Evolutionary conservation across 2,113 vertebrate species (phyloP).

Genomic region (Larimichthys polyactis): DNA sequence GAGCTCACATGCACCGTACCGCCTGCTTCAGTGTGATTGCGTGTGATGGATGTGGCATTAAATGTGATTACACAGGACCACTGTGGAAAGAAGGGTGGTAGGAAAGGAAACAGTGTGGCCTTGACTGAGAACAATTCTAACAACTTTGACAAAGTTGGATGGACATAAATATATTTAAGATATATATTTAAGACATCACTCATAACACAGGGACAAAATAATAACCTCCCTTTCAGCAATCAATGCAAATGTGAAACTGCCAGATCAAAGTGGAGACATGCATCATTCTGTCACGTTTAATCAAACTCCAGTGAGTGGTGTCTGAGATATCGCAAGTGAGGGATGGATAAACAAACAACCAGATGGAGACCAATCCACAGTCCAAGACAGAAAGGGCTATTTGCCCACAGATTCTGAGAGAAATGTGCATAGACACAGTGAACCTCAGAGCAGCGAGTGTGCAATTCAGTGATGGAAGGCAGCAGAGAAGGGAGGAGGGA

Average conservation of each 20-base stretch:
- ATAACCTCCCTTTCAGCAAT: constrained; percentile 49
- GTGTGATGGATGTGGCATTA: constrained; percentile 60
- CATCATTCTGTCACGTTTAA: constrained; percentile 61
- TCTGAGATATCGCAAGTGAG: constrained; percentile 59
- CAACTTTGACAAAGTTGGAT: background rate
- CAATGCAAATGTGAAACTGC: constrained; percentile 41
- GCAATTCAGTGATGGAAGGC: constrained; percentile 51
- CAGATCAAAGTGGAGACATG: constrained; percentile 51
- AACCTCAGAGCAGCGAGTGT: constrained; percentile 44
- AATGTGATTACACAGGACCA: constrained; percentile 48
- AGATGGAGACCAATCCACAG: constrained; percentile 49
- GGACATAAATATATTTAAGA: too few relatives aligned
- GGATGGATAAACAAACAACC: constrained; percentile 63
- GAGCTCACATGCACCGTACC: constrained; percentile 26
- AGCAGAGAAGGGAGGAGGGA: constrained; percentile 32
- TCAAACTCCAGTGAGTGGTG: constrained; percentile 52
- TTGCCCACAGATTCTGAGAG: constrained; percentile 23
- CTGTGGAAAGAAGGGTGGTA: background rate
- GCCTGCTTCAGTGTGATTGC: constrained; percentile 24
- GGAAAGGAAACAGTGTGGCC: constrained; percentile 16
- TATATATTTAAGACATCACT: background rate
- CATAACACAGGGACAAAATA: background rate
- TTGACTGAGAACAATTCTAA: constrained; percentile 1
- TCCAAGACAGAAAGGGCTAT: constrained; percentile 40
- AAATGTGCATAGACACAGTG: constrained; percentile 43